Base-by-base conservation (phyloP, 2,888 invertebrate species). In the Drosophila macrothrix region DNA sequence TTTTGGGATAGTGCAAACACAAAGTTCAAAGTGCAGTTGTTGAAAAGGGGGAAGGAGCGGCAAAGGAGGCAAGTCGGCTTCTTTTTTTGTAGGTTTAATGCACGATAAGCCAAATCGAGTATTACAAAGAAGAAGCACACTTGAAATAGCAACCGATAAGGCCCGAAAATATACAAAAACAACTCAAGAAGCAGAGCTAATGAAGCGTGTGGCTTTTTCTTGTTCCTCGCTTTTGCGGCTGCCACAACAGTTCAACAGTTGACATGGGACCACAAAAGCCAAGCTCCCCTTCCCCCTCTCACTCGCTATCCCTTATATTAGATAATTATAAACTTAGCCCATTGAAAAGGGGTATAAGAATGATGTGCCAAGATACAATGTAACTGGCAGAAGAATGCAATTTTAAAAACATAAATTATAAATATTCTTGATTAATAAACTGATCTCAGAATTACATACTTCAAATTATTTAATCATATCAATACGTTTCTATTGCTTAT, bases 21-120 rank as follows among this genome's bases (percentile, higher is more conserved):
- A 66, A 50, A 84, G 84, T 86, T 88, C 87, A 83, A 88, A 88
- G 83, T 77, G 85, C 83, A 75, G 50, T 52, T 50, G 58, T n/a
- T 19, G 54, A 12, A 53, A 25, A 52, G 58, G 0, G 46, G 39
- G 29, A 19, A 49, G 16, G 60, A 31, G n/a, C 60, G 61, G 66
- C 59, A 65, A 77, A 75, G 60, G 68, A 64, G 77, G 55, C 61
- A 60, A 74, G 80, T 25, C 46, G 46, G 80, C 83, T 90, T 88
- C n/a, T n/a, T 78, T 67, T 64, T 37, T 63, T 22, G 19, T 6
- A 64, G 71, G 85, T 83, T 88, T 76, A 85, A 85, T 75, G 88
- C n/a, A 80, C 85, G 85, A 85, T 85, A 85, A 65, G 39, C 53
- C 41, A 65, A 54, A 31, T 46, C 46, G 41, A 35, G 61, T 25